Evolutionary conservation across 1,140 invertebrate genomes (phyloP).

Genomic region (Apis mellifera): Amel_HAv3.1 CM009931.2:24094001-24094500

Average conservation of each 20-base stretch:
- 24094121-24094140: slow-evolving; percentile 31
- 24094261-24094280: slow-evolving; percentile 60
- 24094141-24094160: slow-evolving; percentile 65
- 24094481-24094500: neutral
- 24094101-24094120: neutral
- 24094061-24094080: slow-evolving; percentile 48
- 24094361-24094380: slow-evolving; percentile 17
- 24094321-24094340: neutral
- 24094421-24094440: slow-evolving; percentile 1
- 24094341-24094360: slow-evolving; percentile 1
- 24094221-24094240: slow-evolving; percentile 22
- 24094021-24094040: slow-evolving; percentile 48
- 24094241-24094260: slow-evolving; percentile 47
- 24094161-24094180: slow-evolving; percentile 47
- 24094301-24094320: neutral
- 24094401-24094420: slow-evolving; percentile 17
- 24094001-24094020: slow-evolving; percentile 56
- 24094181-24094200: slow-evolving; percentile 11
- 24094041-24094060: slow-evolving; percentile 24
- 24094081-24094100: slow-evolving; percentile 46
- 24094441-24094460: slow-evolving; percentile 28
- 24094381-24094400: slow-evolving; percentile 35
- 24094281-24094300: slow-evolving; percentile 37
- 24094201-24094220: neutral
- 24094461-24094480: slow-evolving; percentile 21